Evolutionary conservation across 2,797 vertebrate species (phyloP).

Genomic region (Paedocypris micromegethes): DNA sequence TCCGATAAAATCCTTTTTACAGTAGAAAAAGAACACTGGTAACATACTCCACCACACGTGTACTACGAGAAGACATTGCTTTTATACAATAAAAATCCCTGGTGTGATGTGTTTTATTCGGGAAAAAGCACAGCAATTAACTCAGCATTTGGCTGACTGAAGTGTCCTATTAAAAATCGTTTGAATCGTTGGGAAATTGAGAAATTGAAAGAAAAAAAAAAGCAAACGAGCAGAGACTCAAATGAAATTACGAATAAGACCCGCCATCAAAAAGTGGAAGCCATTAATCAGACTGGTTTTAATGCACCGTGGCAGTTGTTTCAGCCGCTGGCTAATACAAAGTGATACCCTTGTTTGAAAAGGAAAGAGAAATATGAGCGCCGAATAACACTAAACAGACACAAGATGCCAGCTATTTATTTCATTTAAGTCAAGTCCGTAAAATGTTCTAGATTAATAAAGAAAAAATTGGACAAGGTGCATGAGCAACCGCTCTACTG

Average conservation of each 20-base stretch:
- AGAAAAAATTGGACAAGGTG: neutral
- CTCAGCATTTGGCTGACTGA: constrained; percentile 40
- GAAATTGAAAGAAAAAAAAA: constrained; percentile 35
- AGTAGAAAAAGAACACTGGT: neutral
- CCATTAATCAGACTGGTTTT: constrained; percentile 46
- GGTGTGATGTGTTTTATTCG: too few species aligned
- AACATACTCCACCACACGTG: too few species aligned
- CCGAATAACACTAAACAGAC: constrained; percentile 28
- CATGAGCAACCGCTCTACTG: too few species aligned
- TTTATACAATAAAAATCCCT: too few species aligned
- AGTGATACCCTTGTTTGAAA: constrained; percentile 32
- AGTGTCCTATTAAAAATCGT: constrained; percentile 39
- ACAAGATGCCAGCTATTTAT: constrained; percentile 32
- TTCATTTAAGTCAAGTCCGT: constrained; percentile 44
- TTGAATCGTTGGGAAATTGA: constrained; percentile 40
- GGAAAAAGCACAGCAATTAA: too few species aligned
- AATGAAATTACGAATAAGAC: constrained; percentile 49
- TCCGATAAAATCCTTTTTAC: constrained; percentile 12
- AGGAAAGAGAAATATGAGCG: constrained; percentile 35
- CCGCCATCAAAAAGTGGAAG: constrained; percentile 38
- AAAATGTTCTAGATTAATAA: constrained; percentile 8
- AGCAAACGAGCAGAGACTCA: constrained; percentile 35
- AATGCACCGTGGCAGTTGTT: constrained; percentile 43
- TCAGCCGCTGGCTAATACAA: constrained; percentile 26
- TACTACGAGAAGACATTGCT: too few species aligned